These are phyloP conservation scores for Amiota minor DNA, from an alignment of 2,888 invertebrate genomes.

Conservation along the genomic window DNA sequence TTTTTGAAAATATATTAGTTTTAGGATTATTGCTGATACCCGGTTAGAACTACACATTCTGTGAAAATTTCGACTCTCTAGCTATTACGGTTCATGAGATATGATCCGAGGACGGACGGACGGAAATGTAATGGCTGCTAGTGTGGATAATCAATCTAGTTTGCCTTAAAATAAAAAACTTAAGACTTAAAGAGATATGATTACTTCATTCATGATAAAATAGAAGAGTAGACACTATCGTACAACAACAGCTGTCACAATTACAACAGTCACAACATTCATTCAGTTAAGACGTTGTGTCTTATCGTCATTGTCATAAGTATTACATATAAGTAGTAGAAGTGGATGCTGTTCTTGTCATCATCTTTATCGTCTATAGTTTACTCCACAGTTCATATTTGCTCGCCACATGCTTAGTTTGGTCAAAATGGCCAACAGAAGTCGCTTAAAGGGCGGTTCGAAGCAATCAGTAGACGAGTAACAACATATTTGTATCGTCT, in stretches of 20 bases:
- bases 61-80: too few species aligned
- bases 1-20: too few species aligned
- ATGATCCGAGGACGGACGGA: too few species aligned
- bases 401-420: slow-evolving; percentile 9
- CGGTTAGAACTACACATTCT: too few species aligned
- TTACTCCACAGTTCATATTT: slow-evolving; percentile 9
- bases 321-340: background rate
- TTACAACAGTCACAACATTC: slow-evolving; percentile 42
- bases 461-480: slow-evolving; percentile 50
- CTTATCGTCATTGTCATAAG: slow-evolving; percentile 2
- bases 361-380: background rate
- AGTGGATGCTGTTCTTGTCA: background rate
- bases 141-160: background rate
- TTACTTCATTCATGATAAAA: background rate
- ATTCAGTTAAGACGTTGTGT: slow-evolving; percentile 31
- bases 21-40: too few species aligned
- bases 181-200: slow-evolving; percentile 46
- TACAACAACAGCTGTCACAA: slow-evolving; percentile 36
- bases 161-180: slow-evolving; percentile 24
- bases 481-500: slow-evolving; percentile 13
- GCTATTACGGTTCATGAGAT: too few species aligned
- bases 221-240: too few species aligned
- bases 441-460: slow-evolving; percentile 49
- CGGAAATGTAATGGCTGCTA: slow-evolving; percentile 11
- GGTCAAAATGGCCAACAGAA: slow-evolving; percentile 56